phyloP scores from a whole-genome alignment of 2,113 vertebrate genomes.

The Falco punctatus region DNA sequence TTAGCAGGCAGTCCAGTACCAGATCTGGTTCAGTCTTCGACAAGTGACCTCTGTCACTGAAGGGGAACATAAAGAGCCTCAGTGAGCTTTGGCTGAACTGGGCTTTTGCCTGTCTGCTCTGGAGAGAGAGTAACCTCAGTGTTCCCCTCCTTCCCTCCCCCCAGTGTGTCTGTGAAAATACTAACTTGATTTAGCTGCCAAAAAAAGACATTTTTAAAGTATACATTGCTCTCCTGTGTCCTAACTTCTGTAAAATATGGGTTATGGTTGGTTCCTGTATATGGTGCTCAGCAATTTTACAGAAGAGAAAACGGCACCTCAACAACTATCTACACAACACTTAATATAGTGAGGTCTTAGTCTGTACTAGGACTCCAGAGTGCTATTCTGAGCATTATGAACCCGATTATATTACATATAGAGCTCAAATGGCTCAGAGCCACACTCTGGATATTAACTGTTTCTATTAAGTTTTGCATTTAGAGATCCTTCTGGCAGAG shows the following conservation, averaged over 20 bases:
- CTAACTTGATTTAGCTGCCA: conserved; percentile 46
- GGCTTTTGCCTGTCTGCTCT: conserved; percentile 42
- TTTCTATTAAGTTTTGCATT: conserved; percentile 44
- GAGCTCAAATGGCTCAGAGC: conserved; percentile 26
- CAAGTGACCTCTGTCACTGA: conserved; percentile 66
- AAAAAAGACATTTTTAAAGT: conserved; percentile 50
- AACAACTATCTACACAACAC: conserved; percentile 14
- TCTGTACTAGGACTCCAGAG: conserved; percentile 29
- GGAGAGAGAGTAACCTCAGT: conserved; percentile 51
- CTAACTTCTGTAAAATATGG: conserved; percentile 10
- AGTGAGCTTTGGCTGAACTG: conserved; percentile 64
- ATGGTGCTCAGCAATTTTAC: conserved; percentile 2
- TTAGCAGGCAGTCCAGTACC: conserved; percentile 25
- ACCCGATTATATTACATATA: conserved; percentile 41
- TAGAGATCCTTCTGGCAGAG: neutral
- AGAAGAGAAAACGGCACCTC: neutral
- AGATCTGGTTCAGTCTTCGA: conserved; percentile 24
- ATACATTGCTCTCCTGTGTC: conserved; percentile 56
- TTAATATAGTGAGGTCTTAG: conserved; percentile 54
- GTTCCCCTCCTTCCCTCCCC: conserved; percentile 16
- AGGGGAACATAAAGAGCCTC: conserved; percentile 49
- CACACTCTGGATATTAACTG: conserved; percentile 16
- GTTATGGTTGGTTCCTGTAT: neutral
- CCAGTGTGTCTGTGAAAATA: conserved; percentile 16
- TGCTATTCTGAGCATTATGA: conserved; percentile 58